phyloP scores from a whole-genome alignment of 2,113 vertebrate genomes.

The Myrmophylax atrothorax region DNA sequence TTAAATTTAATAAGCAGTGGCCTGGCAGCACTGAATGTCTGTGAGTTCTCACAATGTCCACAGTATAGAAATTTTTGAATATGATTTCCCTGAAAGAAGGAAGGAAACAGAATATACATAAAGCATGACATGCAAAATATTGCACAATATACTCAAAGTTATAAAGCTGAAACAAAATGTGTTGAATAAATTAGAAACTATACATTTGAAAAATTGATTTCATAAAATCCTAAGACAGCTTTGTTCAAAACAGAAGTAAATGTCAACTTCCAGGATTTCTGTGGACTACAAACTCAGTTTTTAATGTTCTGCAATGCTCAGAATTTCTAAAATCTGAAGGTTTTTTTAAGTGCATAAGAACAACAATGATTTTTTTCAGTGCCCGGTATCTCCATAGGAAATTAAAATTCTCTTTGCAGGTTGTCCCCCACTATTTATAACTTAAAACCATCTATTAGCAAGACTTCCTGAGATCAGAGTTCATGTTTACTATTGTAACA shows the following conservation, averaged over 20 bases:
- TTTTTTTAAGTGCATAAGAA: not conserved
- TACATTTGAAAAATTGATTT: not conserved
- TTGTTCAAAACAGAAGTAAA: not conserved
- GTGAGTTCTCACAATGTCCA: not conserved
- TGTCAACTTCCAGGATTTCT: not conserved
- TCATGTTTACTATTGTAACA: not conserved
- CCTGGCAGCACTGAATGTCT: not conserved
- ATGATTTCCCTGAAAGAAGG: not conserved
- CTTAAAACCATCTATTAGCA: not conserved
- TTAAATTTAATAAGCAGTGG: not conserved
- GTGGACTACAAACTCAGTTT: not conserved
- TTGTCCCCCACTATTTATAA: not conserved
- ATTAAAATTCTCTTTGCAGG: not conserved
- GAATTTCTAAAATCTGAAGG: not conserved
- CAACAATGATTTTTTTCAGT: not conserved
- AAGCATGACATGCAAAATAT: not conserved
- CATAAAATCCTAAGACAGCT: not conserved
- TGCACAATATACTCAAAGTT: not conserved
- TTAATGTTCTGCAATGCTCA: not conserved
- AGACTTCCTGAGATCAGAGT: not conserved
- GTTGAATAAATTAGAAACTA: not conserved
- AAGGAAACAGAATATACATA: not conserved
- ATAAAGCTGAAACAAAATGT: not conserved
- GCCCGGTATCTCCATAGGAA: not conserved
- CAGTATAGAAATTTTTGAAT: not conserved